A percentile compares a stretch with the other conserved stretches of the same genome.
These are phyloP conservation scores for Harpegnathos saltator DNA, from an alignment of 1,140 invertebrate species.

Conservation along the genomic window DNA sequence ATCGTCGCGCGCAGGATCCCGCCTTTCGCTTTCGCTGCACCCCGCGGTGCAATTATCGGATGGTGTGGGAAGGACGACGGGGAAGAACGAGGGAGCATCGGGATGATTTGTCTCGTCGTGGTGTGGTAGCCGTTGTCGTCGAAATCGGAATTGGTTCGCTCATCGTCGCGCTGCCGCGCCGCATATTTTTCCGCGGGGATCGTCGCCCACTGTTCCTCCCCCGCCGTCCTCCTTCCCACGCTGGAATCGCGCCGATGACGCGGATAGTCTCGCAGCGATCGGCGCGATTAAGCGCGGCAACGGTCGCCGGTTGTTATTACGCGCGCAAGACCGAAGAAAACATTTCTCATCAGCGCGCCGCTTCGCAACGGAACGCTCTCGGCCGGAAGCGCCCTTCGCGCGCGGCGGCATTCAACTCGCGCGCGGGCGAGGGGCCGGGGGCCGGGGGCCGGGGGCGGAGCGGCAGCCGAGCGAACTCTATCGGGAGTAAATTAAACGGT, in stretches of 20 bases:
- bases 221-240: neutral
- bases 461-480: slow-evolving; percentile 22
- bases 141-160: slow-evolving; percentile 6
- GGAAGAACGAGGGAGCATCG: neutral
- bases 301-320: slow-evolving; percentile 43
- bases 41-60: neutral
- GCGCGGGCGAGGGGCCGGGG: neutral
- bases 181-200: slow-evolving; percentile 45
- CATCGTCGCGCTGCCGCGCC: neutral
- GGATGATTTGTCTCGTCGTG: neutral
- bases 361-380: neutral
- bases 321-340: slow-evolving; percentile 19
- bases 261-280: slow-evolving; percentile 19
- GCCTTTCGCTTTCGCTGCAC: neutral
- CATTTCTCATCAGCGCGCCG: slow-evolving; percentile 19
- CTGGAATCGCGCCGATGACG: slow-evolving; percentile 7
- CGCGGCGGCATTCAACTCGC: slow-evolving; percentile 2
- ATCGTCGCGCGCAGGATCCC: neutral
- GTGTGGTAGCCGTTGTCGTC: too few species aligned
- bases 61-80: neutral
- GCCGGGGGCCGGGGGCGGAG: neutral
- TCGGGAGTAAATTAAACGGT: slow-evolving; percentile 53
- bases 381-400: neutral
- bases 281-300: slow-evolving; percentile 38
- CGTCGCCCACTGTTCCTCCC: neutral